These are phyloP conservation scores for Oryctes rhinoceros DNA, from an alignment of 1,140 invertebrate genomes.

Conservation along the genomic window DNA sequence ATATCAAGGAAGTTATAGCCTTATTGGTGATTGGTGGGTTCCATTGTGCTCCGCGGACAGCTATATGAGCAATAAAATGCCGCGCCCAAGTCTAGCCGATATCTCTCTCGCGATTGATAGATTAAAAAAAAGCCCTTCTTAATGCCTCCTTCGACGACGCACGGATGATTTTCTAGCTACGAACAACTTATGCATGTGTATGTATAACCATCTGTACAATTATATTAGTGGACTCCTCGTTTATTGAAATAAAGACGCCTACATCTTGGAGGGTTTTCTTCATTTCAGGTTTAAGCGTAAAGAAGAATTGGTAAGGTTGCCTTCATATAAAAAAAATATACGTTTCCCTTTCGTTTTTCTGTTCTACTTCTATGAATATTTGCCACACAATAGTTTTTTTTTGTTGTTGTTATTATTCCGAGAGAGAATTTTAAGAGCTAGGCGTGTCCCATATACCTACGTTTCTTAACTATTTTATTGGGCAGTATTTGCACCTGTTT, in stretches of 20 bases:
- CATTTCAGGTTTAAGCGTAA: no score
- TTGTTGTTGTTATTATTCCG: no score
- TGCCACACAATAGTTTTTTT: no score
- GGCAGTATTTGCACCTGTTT: slow-evolving; percentile 18
- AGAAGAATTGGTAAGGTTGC: no score
- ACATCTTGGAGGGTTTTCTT: no score
- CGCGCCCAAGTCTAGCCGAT: slow-evolving; percentile 28
- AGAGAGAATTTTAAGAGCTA: slow-evolving; percentile 1
- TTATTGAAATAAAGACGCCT: neutral
- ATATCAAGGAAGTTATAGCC: slow-evolving; percentile 18
- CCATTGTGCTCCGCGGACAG: slow-evolving; percentile 23
- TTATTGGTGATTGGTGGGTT: slow-evolving; percentile 37
- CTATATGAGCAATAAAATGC: slow-evolving; percentile 36
- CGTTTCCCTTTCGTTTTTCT: no score
- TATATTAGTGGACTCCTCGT: neutral
- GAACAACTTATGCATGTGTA: no score
- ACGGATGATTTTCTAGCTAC: no score
- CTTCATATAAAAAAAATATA: no score
- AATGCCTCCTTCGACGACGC: neutral
- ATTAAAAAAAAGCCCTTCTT: slow-evolving; percentile 6
- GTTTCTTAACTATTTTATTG: neutral
- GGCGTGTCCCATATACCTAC: neutral
- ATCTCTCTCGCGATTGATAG: slow-evolving; percentile 30
- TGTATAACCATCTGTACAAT: neutral
- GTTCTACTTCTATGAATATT: no score